These are phyloP conservation scores for Pelvicachromis taeniatus DNA, from an alignment of 2,113 vertebrate species.

Conservation along the genomic window DNA sequence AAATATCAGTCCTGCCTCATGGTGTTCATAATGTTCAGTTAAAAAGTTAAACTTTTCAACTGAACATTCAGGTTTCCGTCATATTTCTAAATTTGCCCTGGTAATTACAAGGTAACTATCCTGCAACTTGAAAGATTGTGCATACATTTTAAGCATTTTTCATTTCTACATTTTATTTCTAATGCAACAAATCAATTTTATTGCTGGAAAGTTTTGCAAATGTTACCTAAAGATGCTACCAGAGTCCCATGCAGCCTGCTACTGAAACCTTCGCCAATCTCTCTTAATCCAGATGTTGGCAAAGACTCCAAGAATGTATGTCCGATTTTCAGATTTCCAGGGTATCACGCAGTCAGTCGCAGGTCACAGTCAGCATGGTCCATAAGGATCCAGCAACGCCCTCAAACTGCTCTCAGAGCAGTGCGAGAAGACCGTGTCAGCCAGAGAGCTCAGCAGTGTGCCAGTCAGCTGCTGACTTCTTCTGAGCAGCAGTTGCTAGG, in stretches of 20 bases:
- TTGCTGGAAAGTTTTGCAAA: constrained; percentile 12
- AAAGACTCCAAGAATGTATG: background rate
- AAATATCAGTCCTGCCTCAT: too few relatives aligned
- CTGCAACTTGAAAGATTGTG: background rate
- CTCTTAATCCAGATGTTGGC: background rate
- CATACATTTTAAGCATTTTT: background rate
- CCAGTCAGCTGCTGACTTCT: constrained; percentile 66
- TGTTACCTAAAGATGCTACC: constrained; percentile 46
- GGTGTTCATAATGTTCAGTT: too few relatives aligned
- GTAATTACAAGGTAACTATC: background rate
- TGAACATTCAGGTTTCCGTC: background rate
- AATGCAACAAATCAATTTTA: background rate
- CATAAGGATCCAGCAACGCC: constrained; percentile 8
- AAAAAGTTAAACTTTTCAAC: background rate
- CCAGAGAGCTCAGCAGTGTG: constrained; percentile 15
- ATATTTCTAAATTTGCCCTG: background rate
- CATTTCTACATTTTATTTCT: background rate
- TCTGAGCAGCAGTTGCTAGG: constrained; percentile 76
- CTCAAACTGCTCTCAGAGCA: constrained; percentile 6
- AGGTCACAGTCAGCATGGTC: background rate
- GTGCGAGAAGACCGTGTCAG: constrained; percentile 1
- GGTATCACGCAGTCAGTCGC: background rate
- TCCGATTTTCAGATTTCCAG: background rate
- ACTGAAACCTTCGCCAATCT: background rate
- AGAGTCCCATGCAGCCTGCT: constrained; percentile 22